Evolutionary conservation across 2,113 vertebrate species (phyloP).

Genomic region (Lamprologus lemairii): DNA sequence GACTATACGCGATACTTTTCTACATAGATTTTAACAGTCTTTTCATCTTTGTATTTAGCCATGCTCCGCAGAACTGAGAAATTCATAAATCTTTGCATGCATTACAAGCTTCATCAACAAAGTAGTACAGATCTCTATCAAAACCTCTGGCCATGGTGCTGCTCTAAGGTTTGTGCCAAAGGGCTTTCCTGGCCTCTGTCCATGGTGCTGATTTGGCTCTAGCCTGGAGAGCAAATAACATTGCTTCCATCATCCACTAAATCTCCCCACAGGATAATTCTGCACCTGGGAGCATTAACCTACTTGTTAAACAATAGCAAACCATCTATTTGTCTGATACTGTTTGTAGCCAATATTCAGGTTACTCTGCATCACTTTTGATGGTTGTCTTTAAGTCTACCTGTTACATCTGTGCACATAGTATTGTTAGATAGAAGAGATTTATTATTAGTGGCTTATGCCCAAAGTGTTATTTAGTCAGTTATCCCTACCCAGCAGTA

Average conservation of each 20-base stretch:
- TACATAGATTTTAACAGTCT: not conserved
- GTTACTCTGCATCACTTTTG: not conserved
- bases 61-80: not conserved
- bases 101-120: not conserved
- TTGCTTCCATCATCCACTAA: not conserved
- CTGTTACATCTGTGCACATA: not conserved
- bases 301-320: not conserved
- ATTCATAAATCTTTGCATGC: not conserved
- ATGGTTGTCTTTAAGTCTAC: not conserved
- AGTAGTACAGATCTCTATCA: not conserved
- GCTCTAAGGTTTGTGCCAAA: not conserved
- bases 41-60: not conserved
- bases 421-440: not conserved
- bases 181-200: not conserved
- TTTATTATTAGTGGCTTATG: not conserved
- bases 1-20: not conserved
- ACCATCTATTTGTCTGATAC: not conserved
- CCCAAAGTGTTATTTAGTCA: constrained; percentile 5
- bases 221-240: not conserved
- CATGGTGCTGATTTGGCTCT: not conserved
- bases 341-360: not conserved
- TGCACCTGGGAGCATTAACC: not conserved
- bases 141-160: not conserved
- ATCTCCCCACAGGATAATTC: not conserved
- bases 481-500: not conserved